phyloP scores from a whole-genome alignment of 1,140 invertebrate genomes.

The Hyposmocoma kahamanoa region DNA sequence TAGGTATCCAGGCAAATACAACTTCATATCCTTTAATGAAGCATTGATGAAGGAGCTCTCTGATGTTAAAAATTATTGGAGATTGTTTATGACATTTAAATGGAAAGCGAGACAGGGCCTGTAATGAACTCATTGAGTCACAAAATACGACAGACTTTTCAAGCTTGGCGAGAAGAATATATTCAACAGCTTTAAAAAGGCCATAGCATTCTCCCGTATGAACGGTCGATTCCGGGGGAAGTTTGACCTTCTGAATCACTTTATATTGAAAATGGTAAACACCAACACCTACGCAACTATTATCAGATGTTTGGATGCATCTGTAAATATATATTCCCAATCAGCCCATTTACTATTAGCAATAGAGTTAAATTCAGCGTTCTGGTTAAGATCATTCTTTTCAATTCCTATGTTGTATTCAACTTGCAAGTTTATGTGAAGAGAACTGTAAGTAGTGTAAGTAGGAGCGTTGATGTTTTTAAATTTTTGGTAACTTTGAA shows the following conservation, averaged over 20 bases:
- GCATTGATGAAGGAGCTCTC: not conserved
- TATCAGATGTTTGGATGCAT: conserved; percentile 11
- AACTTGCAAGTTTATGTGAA: not conserved
- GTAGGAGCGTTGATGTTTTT: not conserved
- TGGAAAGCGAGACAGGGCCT: conserved; percentile 9
- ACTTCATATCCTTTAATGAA: not conserved
- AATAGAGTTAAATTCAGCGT: not conserved
- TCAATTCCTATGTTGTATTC: not conserved
- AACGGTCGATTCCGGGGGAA: conserved; percentile 11
- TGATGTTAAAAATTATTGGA: conserved; percentile 7
- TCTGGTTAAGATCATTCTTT: not conserved
- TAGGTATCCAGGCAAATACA: not conserved
- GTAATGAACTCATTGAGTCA: conserved; percentile 10
- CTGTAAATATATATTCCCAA: conserved; percentile 8
- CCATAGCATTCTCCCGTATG: conserved; percentile 12
- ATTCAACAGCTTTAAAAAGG: conserved; percentile 12
- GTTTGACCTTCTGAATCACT: conserved; percentile 11
- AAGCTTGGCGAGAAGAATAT: conserved; percentile 5
- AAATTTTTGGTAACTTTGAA: conserved; percentile 3
- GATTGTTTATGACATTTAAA: conserved; percentile 5
- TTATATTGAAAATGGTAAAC: conserved; percentile 11
- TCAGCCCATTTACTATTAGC: not conserved
- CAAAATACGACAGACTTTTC: conserved; percentile 10
- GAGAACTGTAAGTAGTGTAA: not conserved
- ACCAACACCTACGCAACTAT: conserved; percentile 5